phyloP scores from a whole-genome alignment of 2,113 vertebrate genomes.

The Pterocles gutturalis region DNA sequence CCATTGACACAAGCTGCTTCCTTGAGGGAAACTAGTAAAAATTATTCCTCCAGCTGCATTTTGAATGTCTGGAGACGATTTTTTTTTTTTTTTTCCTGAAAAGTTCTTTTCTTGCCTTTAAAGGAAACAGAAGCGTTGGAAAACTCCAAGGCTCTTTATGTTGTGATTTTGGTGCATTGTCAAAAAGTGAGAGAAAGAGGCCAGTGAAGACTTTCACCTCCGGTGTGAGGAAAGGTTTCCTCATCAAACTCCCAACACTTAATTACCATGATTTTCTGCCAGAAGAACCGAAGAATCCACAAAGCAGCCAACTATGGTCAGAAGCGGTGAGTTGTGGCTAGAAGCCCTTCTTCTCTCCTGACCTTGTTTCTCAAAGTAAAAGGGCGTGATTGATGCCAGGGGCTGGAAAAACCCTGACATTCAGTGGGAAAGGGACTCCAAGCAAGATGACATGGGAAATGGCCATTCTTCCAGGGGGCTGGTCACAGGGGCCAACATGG shows the following conservation, averaged over 20 bases:
- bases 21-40: background rate
- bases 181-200: background rate
- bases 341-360: background rate
- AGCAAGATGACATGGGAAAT: background rate
- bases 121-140: background rate
- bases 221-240: background rate
- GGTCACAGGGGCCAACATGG: fast-evolving
- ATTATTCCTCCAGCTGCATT: background rate
- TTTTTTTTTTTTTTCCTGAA: background rate
- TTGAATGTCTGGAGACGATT: background rate
- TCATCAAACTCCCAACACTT: background rate
- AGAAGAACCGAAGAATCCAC: background rate
- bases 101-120: background rate
- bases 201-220: background rate
- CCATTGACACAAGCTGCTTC: background rate
- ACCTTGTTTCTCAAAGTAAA: background rate
- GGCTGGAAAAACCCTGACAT: fast-evolving
- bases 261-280: background rate
- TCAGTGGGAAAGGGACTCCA: background rate
- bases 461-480: background rate
- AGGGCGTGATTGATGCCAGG: background rate
- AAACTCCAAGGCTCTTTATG: background rate
- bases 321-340: background rate
- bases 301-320: background rate
- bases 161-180: background rate